Percentiles rank a stretch among this genome's conserved stretches.
These are phyloP conservation scores for Acrocephalus arundinaceus DNA, from an alignment of 2,113 vertebrate species.

Conservation along the genomic window DNA sequence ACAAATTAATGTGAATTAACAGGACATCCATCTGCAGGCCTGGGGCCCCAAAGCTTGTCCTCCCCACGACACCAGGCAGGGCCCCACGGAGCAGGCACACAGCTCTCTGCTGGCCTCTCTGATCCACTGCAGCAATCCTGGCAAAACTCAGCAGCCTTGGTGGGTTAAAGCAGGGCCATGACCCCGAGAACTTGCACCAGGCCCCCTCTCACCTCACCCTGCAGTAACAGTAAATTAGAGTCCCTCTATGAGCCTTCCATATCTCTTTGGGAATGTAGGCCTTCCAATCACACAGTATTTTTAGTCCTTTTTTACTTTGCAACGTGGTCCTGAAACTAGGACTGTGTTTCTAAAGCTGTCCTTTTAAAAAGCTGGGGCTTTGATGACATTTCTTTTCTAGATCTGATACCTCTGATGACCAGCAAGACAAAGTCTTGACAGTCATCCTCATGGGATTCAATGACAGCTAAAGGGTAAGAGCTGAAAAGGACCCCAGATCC, in stretches of 20 bases:
- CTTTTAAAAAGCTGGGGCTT: background rate
- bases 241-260: background rate
- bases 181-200: rapidly evolving
- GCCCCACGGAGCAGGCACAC: rapidly evolving
- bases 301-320: background rate
- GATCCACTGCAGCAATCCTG: background rate
- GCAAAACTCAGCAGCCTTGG: background rate
- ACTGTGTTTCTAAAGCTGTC: background rate
- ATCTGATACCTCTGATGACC: background rate
- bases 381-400: background rate
- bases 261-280: background rate
- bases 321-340: background rate
- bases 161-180: background rate
- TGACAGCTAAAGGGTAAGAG: background rate
- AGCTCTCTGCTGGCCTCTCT: rapidly evolving
- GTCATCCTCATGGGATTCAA: background rate
- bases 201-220: background rate
- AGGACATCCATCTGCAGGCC: no score
- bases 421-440: background rate
- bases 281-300: background rate
- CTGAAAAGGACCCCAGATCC: background rate
- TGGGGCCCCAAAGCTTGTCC: no score
- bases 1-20: no score
- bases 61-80: no score
- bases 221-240: background rate